phyloP scores from a whole-genome alignment of 2,888 invertebrate genomes.

The Eremobia ochroleuca region DNA sequence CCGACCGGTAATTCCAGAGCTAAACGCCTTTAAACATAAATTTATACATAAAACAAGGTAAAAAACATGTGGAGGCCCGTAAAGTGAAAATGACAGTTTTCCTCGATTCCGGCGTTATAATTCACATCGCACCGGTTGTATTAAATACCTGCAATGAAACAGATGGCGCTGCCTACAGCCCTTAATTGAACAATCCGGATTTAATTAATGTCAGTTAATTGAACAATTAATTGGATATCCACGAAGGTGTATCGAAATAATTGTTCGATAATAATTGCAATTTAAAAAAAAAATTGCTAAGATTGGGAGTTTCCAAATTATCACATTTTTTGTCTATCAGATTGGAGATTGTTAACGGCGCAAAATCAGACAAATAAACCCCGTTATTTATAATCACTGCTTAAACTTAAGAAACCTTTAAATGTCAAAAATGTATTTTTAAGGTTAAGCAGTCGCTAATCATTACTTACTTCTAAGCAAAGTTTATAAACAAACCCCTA shows the following conservation, averaged over 20 bases:
- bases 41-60: background rate
- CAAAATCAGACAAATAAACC: background rate
- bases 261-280: slow-evolving; percentile 25
- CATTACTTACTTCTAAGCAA: background rate
- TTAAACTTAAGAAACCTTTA: background rate
- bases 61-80: background rate
- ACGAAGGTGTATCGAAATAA: slow-evolving; percentile 37
- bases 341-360: background rate
- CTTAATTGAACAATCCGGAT: slow-evolving; percentile 43
- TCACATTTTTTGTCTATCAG: too few relatives aligned
- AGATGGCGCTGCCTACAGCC: slow-evolving; percentile 21
- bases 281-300: too few relatives aligned
- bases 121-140: slow-evolving; percentile 6
- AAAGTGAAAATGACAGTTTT: background rate
- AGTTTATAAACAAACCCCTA: background rate
- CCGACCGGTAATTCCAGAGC: too few relatives aligned
- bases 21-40: too few relatives aligned
- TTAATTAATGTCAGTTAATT: slow-evolving; percentile 60
- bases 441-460: background rate
- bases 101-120: background rate
- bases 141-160: slow-evolving; percentile 29
- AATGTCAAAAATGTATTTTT: background rate
- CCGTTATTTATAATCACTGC: background rate
- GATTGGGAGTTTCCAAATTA: background rate
- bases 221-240: slow-evolving; percentile 53